phyloP scores from a whole-genome alignment of 2,113 vertebrate species.

The human (Homo sapiens) region GRCh38 chr3:41141501-41142000 shows the following conservation, averaged over 20 bases:
- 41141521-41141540: background rate
- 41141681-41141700: fast-evolving
- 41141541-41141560: background rate
- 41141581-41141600: background rate
- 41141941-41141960: background rate
- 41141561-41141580: background rate
- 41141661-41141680: background rate
- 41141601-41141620: background rate
- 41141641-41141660: background rate
- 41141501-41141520: background rate
- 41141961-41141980: background rate
- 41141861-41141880: background rate
- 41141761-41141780: background rate
- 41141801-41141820: background rate
- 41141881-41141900: background rate
- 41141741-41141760: background rate
- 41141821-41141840: background rate
- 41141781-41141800: too few relatives aligned
- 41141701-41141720: background rate
- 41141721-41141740: background rate
- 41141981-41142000: background rate
- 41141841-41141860: background rate
- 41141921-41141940: background rate
- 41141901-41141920: background rate
- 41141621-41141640: background rate